phyloP scores from a whole-genome alignment of 2,888 invertebrate species.

The Oxycera nigricornis region DNA sequence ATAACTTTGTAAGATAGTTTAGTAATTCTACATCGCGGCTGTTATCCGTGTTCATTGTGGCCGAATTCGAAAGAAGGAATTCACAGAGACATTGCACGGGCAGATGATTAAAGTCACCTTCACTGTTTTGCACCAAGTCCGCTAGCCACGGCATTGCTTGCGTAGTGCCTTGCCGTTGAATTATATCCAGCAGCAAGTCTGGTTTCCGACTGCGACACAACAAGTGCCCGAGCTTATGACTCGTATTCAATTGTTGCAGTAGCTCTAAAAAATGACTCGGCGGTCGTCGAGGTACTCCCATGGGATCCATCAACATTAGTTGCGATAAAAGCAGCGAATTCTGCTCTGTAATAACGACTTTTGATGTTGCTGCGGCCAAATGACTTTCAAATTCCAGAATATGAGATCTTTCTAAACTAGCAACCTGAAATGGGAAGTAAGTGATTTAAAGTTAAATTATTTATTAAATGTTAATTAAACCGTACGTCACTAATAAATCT shows the following conservation, averaged over 20 bases:
- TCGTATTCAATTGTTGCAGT: conserved; percentile 77
- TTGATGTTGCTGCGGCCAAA: conserved; percentile 87
- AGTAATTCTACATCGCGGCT: conserved; percentile 74
- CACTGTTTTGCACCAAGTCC: conserved; percentile 89
- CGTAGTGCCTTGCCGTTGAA: conserved; percentile 86
- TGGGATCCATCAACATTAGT: conserved; percentile 85
- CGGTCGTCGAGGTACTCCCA: conserved; percentile 82
- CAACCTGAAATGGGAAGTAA: conserved; percentile 62
- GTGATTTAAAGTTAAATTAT: too few relatives aligned
- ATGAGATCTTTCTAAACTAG: conserved; percentile 75
- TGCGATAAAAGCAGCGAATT: conserved; percentile 85
- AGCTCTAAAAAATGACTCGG: conserved; percentile 80
- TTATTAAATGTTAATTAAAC: conserved; percentile 16
- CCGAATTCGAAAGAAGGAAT: conserved; percentile 79
- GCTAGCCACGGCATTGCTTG: conserved; percentile 98
- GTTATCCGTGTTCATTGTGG: conserved; percentile 72
- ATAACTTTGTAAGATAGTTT: conserved; percentile 66
- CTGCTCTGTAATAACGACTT: conserved; percentile 88
- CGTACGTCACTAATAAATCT: neutral
- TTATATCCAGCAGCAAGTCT: conserved; percentile 90
- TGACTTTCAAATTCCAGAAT: conserved; percentile 91
- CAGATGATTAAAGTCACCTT: conserved; percentile 77
- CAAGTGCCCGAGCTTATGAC: conserved; percentile 84
- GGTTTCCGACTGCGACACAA: conserved; percentile 89
- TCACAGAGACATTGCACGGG: conserved; percentile 98